phyloP scores from a whole-genome alignment of 2,888 invertebrate species.

The Steinernema scapterisci region DNA sequence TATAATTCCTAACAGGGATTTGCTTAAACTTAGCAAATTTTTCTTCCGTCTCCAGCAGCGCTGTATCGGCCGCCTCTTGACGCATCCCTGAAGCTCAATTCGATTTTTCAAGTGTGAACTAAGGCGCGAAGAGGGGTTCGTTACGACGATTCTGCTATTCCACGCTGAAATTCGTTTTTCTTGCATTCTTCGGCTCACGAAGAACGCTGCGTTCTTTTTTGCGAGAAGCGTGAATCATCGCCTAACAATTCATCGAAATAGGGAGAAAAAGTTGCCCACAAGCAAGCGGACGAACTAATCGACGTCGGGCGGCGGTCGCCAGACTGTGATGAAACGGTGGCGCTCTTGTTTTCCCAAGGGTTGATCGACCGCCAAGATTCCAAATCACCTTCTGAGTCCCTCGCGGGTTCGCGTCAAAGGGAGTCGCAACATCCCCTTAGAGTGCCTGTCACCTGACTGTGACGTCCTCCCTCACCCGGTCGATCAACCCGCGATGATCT shows the following conservation, averaged over 20 bases:
- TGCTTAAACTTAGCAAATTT: no score
- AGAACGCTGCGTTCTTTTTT: neutral
- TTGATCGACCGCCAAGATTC: neutral
- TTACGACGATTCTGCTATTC: no score
- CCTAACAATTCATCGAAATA: neutral
- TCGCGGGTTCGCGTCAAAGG: no score
- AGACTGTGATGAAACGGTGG: neutral
- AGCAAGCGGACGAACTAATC: neutral
- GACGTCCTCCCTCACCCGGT: neutral
- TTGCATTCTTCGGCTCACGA: neutral
- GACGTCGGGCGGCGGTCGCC: neutral
- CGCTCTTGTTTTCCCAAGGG: neutral
- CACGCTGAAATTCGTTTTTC: neutral
- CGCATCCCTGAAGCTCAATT: neutral
- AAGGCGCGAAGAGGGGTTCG: neutral
- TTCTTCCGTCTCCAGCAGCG: no score
- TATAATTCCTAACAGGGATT: no score
- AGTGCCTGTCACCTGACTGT: neutral
- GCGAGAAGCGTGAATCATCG: neutral
- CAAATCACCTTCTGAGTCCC: neutral
- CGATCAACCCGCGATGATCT: neutral
- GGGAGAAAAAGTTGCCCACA: neutral
- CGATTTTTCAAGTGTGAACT: neutral
- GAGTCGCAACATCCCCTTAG: no score
- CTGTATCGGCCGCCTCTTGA: neutral